Evolutionary conservation across 2,797 vertebrate species (phyloP), one percentile per base, ranked within the genome.

Genomic region (Harpagifer antarcticus): DNA sequence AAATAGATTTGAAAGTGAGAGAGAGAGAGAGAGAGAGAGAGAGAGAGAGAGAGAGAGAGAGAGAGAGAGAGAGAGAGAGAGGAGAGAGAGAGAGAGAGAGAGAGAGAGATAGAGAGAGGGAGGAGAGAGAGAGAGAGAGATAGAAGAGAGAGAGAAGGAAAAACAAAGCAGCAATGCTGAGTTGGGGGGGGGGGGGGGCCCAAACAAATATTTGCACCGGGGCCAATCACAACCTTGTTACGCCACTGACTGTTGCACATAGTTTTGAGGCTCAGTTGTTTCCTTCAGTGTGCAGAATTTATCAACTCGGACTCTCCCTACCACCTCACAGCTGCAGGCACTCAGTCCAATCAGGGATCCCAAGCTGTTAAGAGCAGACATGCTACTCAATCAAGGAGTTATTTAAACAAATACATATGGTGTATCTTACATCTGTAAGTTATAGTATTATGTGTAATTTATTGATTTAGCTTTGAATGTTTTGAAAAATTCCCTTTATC

Each of bases 271-370:
- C 9, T 3, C 33, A 37, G 16, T 11, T 44, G 49, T 10, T 20
- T 68, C 49, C 2, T 45, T 65, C 31, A 9, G 42, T 19, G 64
- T 50, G 79, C 47, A 42, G 5, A 17, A 59, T 47, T 27, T 13
- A 56, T 62, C 45, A 61, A 11, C 76, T 73, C 47, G 65, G 72
- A 66, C 68, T 47, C 53, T 81, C 4, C 63, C 78, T 81, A 54
- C 27, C 44, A 42, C 12, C 50, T 52, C 37, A 60, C 56, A 74
- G 78, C 83, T 83, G 76, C 64, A 77, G 33, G 3, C 74, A n/a
- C 23, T 23, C 23, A 23, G 23, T 23, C 23, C n/a, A n/a, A 23
- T 78, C 71, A 63, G 78, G 64, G 54, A 47, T 13, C 1, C 62
- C 59, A 57, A 64, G 50, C 68, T 8, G 19, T 56, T 47, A 47